Base-by-base conservation (phyloP, 1,140 invertebrate genomes). In the Drosophila elegans region DNA sequence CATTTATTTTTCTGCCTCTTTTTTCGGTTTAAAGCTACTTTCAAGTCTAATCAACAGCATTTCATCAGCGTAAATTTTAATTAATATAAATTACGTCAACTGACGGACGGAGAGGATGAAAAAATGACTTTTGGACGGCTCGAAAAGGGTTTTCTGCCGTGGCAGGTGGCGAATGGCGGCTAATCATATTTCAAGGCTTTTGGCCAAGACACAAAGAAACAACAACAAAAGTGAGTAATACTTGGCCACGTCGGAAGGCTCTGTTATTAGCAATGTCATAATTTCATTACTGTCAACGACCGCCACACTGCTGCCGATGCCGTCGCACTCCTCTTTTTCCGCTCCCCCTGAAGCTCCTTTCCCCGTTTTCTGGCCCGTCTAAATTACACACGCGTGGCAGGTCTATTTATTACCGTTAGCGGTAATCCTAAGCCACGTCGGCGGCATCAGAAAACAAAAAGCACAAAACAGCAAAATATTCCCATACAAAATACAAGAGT, bases 321-420 rank as follows among this genome's bases (percentile, higher is more conserved):
- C 27, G 48, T n/a, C 56, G 48, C 59, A 38, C 64, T 66, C 64
- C 64, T 67, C 52, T 52, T 68, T 21, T 12, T 27, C 29, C 34
- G 38, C 25, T 60, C 54, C 60, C 42, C 60, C 38, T 21, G 53
- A 13, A 41, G 10, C n/a, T 34, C 42, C 25, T 10, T 4, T 10
- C 16, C 13, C 11, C 11, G n/a, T 21, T 53, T 39, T 6, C 16
- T 27, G 64, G 51, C 66, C 71, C 73, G 80, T 71, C 76, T 84
- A 89, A 89, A 89, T 89, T 89, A 89, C 80, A 89, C 80, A 89
- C 84, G 84, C 84, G 84, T 89, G 84, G 84, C 84, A 89, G 80
- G 84, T 84, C 84, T 89, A 89, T 89, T 89, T 89, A 89, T 89
- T 89, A 89, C 80, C 74, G 84, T 89, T 89, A 84, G 77, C 77